Evolutionary conservation across 2,888 invertebrate species (phyloP), one percentile per base, ranked within the genome.

Genomic region (Diaperis boleti): DNA sequence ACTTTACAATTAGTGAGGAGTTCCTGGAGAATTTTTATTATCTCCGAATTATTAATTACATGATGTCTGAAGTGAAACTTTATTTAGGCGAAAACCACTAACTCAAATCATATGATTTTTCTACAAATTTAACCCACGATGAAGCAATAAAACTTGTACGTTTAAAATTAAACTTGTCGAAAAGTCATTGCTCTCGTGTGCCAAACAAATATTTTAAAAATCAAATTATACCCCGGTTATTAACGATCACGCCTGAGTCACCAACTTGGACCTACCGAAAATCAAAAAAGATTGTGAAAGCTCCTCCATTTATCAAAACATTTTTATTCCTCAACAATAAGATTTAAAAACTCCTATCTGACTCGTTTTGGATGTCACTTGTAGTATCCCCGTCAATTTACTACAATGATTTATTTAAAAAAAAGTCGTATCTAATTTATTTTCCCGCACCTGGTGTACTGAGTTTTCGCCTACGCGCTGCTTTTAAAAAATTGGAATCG

Each of bases 401-500:
- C 29, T 18, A 29, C 13, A 26, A 45, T 15, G 18, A 42, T 42
- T 42, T 42, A 11, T 42, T 14, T 14, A 37, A 42, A 42, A 17
- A 42, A 42, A 39, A 39, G 2, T 10, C 10, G 10, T n/a, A n/a
- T n/a, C 20, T 42, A 18, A 42, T 42, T 42, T 42, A 42, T 42
- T 11, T 18, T 1, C 8, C 14, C 13, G 26, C 45, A 45, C 45
- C 37, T 50, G 37, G 50, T 42, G 33, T 33, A 45, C 8, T 45
- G 33, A 33, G 10, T 10, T 50, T 50, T 18, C 18, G 33, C 37
- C 37, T 14, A 55, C 44, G 22, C 11, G 29, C 17, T 55, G 18
- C 29, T 56, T 56, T 56, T 33, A 31, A 33, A 33, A 56, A 56
- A 41, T 55, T 13, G 42, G 22, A 44, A 55, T 44, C 42, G 42